A percentile compares a stretch with the other conserved stretches of the same genome.
Evolutionary conservation across 2,888 invertebrate genomes (phyloP).

Genomic region (Drosophila macrospina): DNA sequence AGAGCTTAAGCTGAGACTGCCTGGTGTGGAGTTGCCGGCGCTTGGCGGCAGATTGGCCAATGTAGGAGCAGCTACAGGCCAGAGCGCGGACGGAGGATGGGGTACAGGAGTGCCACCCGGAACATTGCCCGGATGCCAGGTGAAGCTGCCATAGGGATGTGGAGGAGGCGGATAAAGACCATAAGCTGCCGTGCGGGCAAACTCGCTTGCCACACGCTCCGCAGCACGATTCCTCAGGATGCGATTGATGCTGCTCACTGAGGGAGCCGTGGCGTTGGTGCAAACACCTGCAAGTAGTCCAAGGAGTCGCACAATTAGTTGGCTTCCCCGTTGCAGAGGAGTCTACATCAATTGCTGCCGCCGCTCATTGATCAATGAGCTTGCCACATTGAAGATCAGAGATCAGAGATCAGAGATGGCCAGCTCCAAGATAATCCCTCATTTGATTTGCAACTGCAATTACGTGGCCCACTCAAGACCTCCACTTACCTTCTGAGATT

Average conservation of each 20-base stretch:
- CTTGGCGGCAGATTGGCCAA: constrained; percentile 87
- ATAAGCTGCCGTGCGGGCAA: constrained; percentile 96
- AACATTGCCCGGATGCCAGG: constrained; percentile 86
- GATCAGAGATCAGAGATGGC: constrained; percentile 7
- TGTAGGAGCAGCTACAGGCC: constrained; percentile 85
- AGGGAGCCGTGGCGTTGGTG: constrained; percentile 97
- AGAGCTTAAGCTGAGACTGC: constrained; percentile 53
- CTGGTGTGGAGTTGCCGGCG: constrained; percentile 69
- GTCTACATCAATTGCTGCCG: constrained; percentile 54
- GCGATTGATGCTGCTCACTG: constrained; percentile 98
- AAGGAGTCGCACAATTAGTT: constrained; percentile 37
- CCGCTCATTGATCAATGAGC: constrained; percentile 68
- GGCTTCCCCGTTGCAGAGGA: not conserved
- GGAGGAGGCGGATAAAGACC: constrained; percentile 92
- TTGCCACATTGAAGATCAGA: constrained; percentile 10
- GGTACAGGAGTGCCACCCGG: constrained; percentile 64
- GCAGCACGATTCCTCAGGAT: constrained; percentile 98
- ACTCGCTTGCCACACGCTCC: constrained; percentile 97
- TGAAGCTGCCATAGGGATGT: constrained; percentile 88
- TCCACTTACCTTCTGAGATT: constrained; percentile 95
- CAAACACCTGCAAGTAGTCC: constrained; percentile 91
- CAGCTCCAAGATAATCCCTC: constrained; percentile 5
- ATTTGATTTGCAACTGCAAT: constrained; percentile 24
- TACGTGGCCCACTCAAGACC: not conserved
- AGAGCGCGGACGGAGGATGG: constrained; percentile 73